Base-by-base conservation (phyloP, 2,113 vertebrate genomes). In the Zapus hudsonius region DNA sequence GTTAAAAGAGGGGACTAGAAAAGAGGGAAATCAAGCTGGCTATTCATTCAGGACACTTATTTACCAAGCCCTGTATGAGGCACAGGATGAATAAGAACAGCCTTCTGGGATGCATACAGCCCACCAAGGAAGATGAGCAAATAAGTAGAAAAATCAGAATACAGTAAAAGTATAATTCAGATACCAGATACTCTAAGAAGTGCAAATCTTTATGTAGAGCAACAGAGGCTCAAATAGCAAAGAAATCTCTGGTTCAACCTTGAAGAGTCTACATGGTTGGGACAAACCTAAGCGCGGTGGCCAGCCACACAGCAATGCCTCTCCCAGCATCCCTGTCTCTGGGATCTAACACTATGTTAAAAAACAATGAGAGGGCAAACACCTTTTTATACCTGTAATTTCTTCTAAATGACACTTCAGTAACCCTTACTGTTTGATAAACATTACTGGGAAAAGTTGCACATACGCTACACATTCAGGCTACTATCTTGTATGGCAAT, bases 201-300 rank as follows among this genome's bases (percentile, higher is more conserved):
- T 69, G 36, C 40, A 69, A 36, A 36, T 42, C 36, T 84, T 38
- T 16, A 9, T 31, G 52, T 19, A 47, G 44, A 73, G n/a, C 70
- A 66, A 25, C 7, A 61, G 52, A 90, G 73, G 25, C 52, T 72
- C 42, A 9, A 59, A 15, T 22, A 87, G 72, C 70, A 75, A 36
- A 4, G 44, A 44, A 31, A 59, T 33, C n/a, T 85, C 73, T 70
- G 9, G 59, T 36, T 55, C 38, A 57, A 33, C 52, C 36, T 31
- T 20, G 40, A 8, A 13, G 79, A 72, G 38, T 19, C 2, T 70
- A 33, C 61, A 31, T 16, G 16, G 75, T 3, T 25, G 47, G 55
- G 47, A 70, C 10, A 16, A 1, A 20, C 25, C 36, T 8, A 47
- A 33, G 16, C 2, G 12, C 2, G 3, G 9, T 0, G 1, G 47